A percentile compares a stretch with the other conserved stretches of the same genome.
phyloP scores from a whole-genome alignment of 2,113 vertebrate species.

The Megaceryle maxima region DNA sequence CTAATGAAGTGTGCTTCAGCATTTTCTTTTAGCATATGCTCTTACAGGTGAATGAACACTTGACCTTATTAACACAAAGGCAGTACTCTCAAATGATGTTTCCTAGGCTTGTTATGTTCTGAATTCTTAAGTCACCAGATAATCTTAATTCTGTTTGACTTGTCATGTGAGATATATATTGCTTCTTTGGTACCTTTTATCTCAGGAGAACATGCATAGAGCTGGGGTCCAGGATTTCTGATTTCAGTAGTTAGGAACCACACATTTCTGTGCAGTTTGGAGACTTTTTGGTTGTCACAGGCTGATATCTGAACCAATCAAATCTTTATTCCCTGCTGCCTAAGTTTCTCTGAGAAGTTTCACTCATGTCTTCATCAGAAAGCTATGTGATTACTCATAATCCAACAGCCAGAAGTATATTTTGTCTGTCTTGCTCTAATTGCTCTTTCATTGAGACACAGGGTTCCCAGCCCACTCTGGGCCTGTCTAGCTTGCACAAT shows the following conservation, averaged over 20 bases:
- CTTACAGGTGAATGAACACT: background rate
- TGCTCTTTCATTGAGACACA: background rate
- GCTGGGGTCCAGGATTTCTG: background rate
- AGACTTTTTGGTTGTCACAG: background rate
- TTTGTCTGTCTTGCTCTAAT: background rate
- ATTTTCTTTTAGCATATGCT: background rate
- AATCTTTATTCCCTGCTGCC: background rate
- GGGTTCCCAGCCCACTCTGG: background rate
- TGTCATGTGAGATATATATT: background rate
- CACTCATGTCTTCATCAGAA: background rate
- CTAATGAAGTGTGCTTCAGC: background rate
- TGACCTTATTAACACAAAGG: background rate
- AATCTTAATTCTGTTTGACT: background rate
- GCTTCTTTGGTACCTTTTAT: background rate
- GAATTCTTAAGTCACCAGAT: background rate
- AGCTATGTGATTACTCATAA: background rate
- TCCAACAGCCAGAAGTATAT: background rate
- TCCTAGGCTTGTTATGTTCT: background rate
- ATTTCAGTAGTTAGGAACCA: background rate
- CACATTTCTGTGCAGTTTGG: background rate
- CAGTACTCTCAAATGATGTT: background rate
- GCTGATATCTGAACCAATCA: background rate
- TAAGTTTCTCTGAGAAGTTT: background rate
- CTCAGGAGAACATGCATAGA: background rate
- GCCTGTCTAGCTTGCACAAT: background rate